These are phyloP conservation scores for Gymnopithys bicolor DNA, from an alignment of 2,797 vertebrate species.

Conservation along the genomic window DNA sequence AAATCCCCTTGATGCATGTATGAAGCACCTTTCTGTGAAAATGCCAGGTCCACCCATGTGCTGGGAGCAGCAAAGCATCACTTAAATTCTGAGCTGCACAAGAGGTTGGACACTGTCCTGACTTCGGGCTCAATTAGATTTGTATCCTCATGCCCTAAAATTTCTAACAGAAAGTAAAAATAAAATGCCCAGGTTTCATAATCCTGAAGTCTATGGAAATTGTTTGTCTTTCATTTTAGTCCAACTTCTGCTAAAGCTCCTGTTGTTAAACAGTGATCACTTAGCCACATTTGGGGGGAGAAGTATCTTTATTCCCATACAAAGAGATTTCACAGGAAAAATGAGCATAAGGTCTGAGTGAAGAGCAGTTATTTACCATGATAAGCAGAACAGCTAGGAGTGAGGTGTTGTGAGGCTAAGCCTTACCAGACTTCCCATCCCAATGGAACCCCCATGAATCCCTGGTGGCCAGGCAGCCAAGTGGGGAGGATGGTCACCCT, in stretches of 20 bases:
- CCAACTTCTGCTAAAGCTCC: neutral
- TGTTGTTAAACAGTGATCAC: neutral
- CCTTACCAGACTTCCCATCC: neutral
- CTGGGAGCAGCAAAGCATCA: neutral
- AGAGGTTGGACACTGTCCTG: neutral
- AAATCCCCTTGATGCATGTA: neutral
- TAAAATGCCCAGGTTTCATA: neutral
- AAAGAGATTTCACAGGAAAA: neutral
- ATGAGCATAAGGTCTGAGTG: neutral
- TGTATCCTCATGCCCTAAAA: neutral
- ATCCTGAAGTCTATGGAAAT: neutral
- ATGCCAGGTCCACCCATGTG: neutral
- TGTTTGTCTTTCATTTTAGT: neutral
- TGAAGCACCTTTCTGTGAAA: neutral
- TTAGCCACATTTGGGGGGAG: neutral
- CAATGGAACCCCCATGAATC: accelerated
- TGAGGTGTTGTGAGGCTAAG: neutral
- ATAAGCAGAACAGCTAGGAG: neutral
- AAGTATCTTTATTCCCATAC: neutral
- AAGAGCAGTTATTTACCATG: neutral
- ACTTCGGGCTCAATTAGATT: neutral
- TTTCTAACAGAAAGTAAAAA: neutral
- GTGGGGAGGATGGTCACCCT: neutral
- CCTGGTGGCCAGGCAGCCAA: neutral
- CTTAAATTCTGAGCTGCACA: neutral